Percentiles rank a stretch among this genome's conserved stretches.
Conservation (phyloP, 1,140 invertebrate species). For the Drosophila simulans region DNA sequence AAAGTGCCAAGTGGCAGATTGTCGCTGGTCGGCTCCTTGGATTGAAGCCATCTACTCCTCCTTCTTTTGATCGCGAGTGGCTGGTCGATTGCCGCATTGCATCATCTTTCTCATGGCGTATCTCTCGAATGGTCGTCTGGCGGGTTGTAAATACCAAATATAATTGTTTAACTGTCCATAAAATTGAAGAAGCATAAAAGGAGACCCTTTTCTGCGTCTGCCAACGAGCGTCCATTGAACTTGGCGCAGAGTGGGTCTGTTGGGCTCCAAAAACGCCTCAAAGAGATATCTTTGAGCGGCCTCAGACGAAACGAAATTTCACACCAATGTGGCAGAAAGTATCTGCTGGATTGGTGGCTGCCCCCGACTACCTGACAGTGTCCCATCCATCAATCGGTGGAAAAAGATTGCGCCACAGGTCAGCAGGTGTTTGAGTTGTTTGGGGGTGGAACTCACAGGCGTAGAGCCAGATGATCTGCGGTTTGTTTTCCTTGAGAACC, state of each 20-base stretch:
- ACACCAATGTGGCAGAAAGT: conserved; percentile 63
- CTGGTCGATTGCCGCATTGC: conserved; percentile 54
- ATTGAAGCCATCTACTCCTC: conserved; percentile 24
- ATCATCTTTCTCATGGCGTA: conserved; percentile 70
- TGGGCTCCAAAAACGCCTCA: conserved; percentile 24
- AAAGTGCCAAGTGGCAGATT: conserved; percentile 64
- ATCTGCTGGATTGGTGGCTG: conserved; percentile 31
- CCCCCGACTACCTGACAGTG: conserved; percentile 33
- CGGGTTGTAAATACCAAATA: conserved; percentile 77
- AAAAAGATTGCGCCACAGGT: conserved; percentile 42
- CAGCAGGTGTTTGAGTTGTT: conserved; percentile 58
- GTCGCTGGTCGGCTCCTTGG: conserved; percentile 48
- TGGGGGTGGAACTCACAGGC: conserved; percentile 42
- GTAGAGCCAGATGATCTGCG: conserved; percentile 28
- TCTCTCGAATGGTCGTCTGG: conserved; percentile 52
- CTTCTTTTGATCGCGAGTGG: conserved; percentile 1
- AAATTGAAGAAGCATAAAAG: conserved; percentile 69
- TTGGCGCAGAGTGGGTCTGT: conserved; percentile 13
- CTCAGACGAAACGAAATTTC: conserved; percentile 61
- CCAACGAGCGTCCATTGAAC: conserved; percentile 64
- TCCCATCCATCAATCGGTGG: conserved; percentile 56
- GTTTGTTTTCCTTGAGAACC: conserved; percentile 27
- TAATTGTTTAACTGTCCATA: conserved; percentile 80
- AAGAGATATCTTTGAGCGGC: conserved; percentile 57
- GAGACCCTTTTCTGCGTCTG: conserved; percentile 60